A percentile compares a stretch with the other conserved stretches of the same genome.
Evolutionary conservation across 2,888 invertebrate genomes (phyloP).

Genomic region (Oxytorus armatus): DNA sequence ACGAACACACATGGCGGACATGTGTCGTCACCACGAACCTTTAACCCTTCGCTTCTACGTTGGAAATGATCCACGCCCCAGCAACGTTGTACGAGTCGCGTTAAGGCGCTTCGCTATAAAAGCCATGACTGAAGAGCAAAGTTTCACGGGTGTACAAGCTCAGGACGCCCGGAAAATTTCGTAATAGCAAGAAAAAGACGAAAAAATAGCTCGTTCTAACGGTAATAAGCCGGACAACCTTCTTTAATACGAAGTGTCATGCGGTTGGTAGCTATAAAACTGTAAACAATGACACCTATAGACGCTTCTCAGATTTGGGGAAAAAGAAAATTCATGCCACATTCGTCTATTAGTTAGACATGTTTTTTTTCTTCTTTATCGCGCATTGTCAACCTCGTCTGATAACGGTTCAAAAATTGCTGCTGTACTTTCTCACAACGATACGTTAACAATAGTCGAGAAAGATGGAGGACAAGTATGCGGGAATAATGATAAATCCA

Average conservation of each 20-base stretch:
- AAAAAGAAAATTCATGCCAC: too few relatives aligned
- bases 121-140: background rate
- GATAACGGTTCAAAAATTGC: too few relatives aligned
- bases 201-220: too few relatives aligned
- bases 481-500: background rate
- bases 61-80: conserved; percentile 21
- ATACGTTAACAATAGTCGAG: background rate
- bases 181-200: background rate
- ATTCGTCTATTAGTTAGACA: too few relatives aligned
- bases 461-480: background rate
- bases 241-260: too few relatives aligned
- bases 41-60: conserved; percentile 24
- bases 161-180: background rate
- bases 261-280: too few relatives aligned
- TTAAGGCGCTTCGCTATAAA: conserved; percentile 21
- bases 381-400: too few relatives aligned
- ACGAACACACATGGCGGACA: conserved; percentile 80
- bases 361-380: too few relatives aligned
- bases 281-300: too few relatives aligned
- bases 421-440: too few relatives aligned
- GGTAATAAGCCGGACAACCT: background rate
- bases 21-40: conserved; percentile 75
- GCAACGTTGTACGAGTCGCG: background rate
- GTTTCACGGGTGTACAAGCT: background rate
- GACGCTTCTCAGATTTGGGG: too few relatives aligned